These are phyloP conservation scores for Mormyrus hasselquistii DNA, from an alignment of 2,797 vertebrate species.

Conservation along the genomic window DNA sequence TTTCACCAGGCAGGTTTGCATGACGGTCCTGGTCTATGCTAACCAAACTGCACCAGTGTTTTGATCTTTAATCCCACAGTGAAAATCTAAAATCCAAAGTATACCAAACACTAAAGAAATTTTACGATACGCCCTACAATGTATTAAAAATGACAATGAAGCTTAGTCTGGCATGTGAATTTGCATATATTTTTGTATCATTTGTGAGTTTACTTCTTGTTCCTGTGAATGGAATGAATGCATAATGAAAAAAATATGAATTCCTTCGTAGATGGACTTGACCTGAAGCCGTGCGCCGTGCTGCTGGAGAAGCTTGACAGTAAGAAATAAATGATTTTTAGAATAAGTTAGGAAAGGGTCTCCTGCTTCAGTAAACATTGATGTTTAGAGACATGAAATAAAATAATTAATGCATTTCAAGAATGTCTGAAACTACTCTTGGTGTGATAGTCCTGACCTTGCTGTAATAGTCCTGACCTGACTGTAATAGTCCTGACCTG, in stretches of 20 bases:
- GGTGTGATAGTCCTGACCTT: not conserved
- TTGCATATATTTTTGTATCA: not conserved
- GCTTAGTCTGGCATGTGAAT: not conserved
- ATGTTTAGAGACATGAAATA: not conserved
- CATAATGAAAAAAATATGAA: not conserved
- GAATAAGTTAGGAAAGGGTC: not conserved
- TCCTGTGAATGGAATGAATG: not conserved
- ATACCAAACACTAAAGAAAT: not conserved
- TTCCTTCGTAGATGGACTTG: slow-evolving; percentile 44
- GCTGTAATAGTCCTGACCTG: not conserved
- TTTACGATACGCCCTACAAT: not conserved
- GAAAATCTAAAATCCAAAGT: not conserved
- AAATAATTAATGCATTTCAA: not conserved
- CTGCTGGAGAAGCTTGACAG: slow-evolving; percentile 55
- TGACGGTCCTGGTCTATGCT: not conserved
- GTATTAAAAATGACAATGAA: not conserved
- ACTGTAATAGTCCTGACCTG: not conserved
- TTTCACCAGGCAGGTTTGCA: slow-evolving; percentile 12
- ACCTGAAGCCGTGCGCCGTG: slow-evolving; percentile 59
- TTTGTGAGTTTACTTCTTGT: not conserved
- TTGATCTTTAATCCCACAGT: not conserved
- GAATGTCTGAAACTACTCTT: not conserved
- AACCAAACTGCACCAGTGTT: not conserved
- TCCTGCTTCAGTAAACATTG: not conserved
- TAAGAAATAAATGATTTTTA: slow-evolving; percentile 45